Conservation (phyloP, 2,888 invertebrate genomes). For the Metallyticus violacea region DNA sequence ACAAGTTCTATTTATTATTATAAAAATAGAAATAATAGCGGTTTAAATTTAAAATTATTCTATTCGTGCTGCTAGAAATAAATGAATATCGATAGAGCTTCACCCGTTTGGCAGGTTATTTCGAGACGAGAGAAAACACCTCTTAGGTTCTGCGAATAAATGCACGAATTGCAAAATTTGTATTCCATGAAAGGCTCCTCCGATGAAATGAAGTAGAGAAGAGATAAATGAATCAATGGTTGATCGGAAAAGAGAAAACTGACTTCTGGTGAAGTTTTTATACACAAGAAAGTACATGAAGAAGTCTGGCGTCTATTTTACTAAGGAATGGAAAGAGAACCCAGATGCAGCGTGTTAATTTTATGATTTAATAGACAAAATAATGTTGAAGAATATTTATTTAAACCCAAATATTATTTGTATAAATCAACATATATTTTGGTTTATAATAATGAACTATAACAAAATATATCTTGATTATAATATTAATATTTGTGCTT, state of each 20-base stretch:
- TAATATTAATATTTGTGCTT: too few species aligned
- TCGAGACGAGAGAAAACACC: neutral
- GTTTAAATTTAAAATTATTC: too few species aligned
- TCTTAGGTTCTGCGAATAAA: neutral
- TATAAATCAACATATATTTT: too few species aligned
- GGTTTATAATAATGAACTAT: too few species aligned
- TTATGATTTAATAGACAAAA: too few species aligned
- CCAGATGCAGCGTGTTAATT: too few species aligned
- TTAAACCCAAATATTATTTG: too few species aligned
- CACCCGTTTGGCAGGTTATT: neutral
- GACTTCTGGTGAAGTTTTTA: neutral
- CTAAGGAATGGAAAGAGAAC: neutral
- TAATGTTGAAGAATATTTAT: too few species aligned
- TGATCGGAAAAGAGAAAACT: neutral
- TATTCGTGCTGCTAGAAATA: neutral
- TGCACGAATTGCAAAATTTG: neutral
- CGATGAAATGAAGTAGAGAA: neutral
- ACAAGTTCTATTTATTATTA: too few species aligned
- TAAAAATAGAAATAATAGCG: too few species aligned
- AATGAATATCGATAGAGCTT: neutral
- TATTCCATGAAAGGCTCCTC: neutral
- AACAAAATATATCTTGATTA: too few species aligned
- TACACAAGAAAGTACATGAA: too few species aligned
- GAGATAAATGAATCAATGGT: neutral
- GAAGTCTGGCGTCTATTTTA: neutral